Percentiles rank a stretch among this genome's conserved stretches.
Evolutionary conservation across 64 coral and sea anemone species (phyloP).

Genomic region (Dendronephthya gigantea): DNA sequence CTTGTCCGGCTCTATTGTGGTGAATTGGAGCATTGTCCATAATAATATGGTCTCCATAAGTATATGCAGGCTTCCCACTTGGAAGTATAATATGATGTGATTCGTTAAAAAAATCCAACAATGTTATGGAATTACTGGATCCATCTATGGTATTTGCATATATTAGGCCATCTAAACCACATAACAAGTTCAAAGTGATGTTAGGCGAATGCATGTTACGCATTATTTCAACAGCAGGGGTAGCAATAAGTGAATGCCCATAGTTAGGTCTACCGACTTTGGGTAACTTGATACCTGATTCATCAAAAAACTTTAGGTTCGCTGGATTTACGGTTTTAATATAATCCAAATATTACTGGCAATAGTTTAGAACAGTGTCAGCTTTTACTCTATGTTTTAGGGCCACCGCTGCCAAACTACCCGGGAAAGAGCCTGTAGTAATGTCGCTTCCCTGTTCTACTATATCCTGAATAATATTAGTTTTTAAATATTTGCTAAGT

Average conservation of each 20-base stretch:
- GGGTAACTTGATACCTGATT: constrained; percentile 24
- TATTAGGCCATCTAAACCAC: constrained; percentile 41
- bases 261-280: constrained; percentile 24
- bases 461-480: not conserved
- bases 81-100: constrained; percentile 12
- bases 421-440: not conserved
- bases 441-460: not conserved
- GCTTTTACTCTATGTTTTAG: not conserved
- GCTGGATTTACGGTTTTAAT: constrained; percentile 15
- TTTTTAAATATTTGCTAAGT: not conserved
- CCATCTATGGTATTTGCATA: constrained; percentile 42
- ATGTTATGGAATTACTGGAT: constrained; percentile 4
- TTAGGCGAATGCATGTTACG: constrained; percentile 2
- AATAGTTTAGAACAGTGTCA: constrained; percentile 9
- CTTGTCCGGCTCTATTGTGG: constrained; percentile 11
- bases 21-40: constrained; percentile 40
- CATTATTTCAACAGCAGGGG: constrained; percentile 24
- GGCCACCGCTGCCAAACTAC: not conserved
- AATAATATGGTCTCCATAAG: constrained; percentile 33
- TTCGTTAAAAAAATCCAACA: constrained; percentile 34
- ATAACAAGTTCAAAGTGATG: constrained; percentile 36
- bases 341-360: constrained; percentile 32
- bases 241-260: constrained; percentile 23
- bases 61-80: constrained; percentile 23
- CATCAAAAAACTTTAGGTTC: constrained; percentile 33